phyloP scores from a whole-genome alignment of 2,113 vertebrate genomes.

The Erythrolamprus reginae region DNA sequence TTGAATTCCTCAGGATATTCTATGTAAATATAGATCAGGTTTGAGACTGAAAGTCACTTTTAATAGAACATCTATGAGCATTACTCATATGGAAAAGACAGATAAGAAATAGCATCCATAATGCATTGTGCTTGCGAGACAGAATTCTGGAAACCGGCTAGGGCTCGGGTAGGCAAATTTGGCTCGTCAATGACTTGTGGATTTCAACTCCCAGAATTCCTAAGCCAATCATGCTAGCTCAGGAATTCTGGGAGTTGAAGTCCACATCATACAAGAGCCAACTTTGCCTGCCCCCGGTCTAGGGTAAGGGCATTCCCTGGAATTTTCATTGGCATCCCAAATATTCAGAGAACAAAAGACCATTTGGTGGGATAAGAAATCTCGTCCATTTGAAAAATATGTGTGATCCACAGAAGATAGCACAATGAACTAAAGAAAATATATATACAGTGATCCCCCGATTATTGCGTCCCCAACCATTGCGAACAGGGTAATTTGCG shows the following conservation, averaged over 20 bases:
- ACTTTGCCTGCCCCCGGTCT: no score
- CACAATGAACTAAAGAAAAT: background rate
- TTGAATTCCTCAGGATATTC: constrained; percentile 12
- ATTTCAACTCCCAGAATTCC: no score
- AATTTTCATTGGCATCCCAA: background rate
- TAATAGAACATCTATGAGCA: constrained; percentile 22
- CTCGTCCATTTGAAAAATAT: background rate
- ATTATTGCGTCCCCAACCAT: no score
- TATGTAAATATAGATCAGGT: constrained; percentile 38
- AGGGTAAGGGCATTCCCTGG: background rate
- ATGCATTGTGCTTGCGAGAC: background rate
- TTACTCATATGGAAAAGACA: constrained; percentile 31
- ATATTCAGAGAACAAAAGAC: background rate
- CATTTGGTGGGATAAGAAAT: background rate
- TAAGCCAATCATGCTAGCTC: no score
- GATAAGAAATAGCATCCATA: constrained; percentile 28
- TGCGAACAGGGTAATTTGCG: no score
- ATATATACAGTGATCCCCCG: no score
- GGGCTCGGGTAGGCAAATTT: no score
- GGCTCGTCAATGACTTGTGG: no score
- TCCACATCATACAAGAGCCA: no score
- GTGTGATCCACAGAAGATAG: background rate
- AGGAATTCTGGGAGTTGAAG: no score
- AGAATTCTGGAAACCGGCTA: background rate
- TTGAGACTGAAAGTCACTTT: constrained; percentile 26